phyloP scores from a whole-genome alignment of 2,797 vertebrate genomes.

The Hydrocynus forskahlii region DNA sequence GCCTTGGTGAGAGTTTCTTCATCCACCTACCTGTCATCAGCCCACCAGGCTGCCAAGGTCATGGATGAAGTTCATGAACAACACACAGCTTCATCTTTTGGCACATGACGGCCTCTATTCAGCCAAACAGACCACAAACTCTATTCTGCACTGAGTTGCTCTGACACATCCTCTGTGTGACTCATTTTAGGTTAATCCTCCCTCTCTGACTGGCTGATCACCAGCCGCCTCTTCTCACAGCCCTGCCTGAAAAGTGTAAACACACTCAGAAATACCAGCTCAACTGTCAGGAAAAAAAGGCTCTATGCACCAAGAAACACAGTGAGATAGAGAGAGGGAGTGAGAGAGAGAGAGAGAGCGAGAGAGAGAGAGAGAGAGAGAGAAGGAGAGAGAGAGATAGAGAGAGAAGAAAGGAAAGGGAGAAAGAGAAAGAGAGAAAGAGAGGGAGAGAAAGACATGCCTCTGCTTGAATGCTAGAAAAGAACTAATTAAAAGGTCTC shows the following conservation, averaged over 20 bases:
- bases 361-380: no score
- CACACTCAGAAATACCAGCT: slow-evolving; percentile 41
- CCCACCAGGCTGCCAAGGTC: slow-evolving; percentile 43
- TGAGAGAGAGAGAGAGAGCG: no score
- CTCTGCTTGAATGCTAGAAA: neutral
- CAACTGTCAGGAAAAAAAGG: neutral
- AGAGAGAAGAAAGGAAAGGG: neutral
- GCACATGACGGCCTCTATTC: neutral
- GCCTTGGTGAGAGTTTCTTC: neutral
- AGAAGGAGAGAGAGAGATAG: neutral
- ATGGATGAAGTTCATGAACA: slow-evolving; percentile 18
- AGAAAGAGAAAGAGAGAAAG: neutral
- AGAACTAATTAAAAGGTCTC: neutral
- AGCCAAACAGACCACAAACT: neutral
- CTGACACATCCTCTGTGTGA: neutral
- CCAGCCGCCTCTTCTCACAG: slow-evolving; percentile 26
- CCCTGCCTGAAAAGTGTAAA: slow-evolving; percentile 36
- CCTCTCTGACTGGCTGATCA: slow-evolving; percentile 14
- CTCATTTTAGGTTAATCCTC: neutral
- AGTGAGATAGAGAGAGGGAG: no score
- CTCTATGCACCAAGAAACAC: no score
- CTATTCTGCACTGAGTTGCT: neutral
- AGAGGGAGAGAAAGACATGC: neutral
- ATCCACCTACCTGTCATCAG: slow-evolving; percentile 46
- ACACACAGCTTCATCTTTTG: slow-evolving; percentile 2